Conservation (phyloP, 2,113 vertebrate species). For the Pardalotus punctatus region DNA sequence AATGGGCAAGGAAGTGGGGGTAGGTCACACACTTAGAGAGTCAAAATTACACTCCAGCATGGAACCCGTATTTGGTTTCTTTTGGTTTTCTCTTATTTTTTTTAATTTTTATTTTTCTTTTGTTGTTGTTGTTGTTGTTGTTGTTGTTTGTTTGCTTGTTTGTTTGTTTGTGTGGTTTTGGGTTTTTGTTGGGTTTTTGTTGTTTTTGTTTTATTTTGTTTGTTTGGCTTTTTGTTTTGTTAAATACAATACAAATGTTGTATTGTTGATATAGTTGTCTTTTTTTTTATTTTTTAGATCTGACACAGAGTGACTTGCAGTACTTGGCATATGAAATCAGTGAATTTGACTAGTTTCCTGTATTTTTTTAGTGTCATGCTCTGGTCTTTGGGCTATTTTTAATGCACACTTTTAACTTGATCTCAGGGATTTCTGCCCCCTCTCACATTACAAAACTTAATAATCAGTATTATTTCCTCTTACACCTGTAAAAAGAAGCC, state of each 20-base stretch:
- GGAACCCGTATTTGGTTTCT: neutral
- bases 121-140: neutral
- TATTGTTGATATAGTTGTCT: neutral
- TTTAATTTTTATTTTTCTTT: neutral
- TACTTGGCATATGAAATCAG: neutral
- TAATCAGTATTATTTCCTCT: neutral
- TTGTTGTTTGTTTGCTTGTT: neutral
- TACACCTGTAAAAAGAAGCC: neutral
- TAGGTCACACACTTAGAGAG: neutral
- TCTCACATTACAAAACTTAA: neutral
- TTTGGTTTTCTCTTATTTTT: neutral
- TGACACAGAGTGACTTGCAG: neutral
- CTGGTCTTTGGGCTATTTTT: neutral
- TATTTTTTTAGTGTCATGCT: neutral
- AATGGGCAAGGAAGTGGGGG: fast-evolving
- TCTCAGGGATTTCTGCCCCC: neutral
- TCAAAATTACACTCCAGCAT: fast-evolving
- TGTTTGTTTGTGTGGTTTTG: no score
- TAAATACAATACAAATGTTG: neutral
- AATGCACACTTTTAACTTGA: neutral
- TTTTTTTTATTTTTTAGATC: neutral
- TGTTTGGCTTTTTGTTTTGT: neutral
- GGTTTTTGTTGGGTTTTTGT: no score
- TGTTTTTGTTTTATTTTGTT: neutral
- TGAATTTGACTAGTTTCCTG: neutral